Evolutionary conservation across 2,113 vertebrate species (phyloP), one percentile per base, ranked within the genome.

Genomic region (Rhizomys pruinosus): DNA sequence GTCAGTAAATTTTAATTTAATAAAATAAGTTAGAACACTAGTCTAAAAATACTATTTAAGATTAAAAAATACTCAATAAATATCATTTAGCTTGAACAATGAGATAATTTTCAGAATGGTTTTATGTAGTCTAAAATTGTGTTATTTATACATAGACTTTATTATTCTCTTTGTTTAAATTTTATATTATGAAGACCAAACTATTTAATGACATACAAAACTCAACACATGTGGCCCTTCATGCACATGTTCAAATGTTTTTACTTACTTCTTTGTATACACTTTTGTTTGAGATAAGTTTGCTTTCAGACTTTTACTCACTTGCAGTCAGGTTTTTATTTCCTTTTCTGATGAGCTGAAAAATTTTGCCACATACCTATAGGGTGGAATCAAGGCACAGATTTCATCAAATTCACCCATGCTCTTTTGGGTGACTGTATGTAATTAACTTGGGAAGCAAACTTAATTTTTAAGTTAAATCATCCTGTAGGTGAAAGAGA

Each of bases 1-100:
- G 55, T 91, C 79, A 81, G 32, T 93, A 59, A 52, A 87, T 86
- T 94, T 89, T 74, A 95, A 91, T 90, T 92, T 17, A 20, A 92
- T 78, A 89, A 89, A 92, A 76, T 92, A 93, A 82, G 16, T 87
- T 77, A 59, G 7, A 87, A 79, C 32, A 37, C 0, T 69, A 11
- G 42, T 90, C 37, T 76, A 57, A 90, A 85, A 84, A 59, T 68
- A 20, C 19, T 52, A 71, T 55, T 93, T 82, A 57, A 78, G 39
- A 17, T 42, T 59, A 44, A 11, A 52, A 95, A 86, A 88, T 64
- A 76, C 69, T 73, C 86, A 64, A 63, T 88, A 71, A 93, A 76
- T 27, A 44, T 12, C 16, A 78, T 73, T 25, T 59, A 88, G n/a
- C 88, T 61, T 66, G 73, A 89, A 74, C 16, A 95, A 25, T 37